These are phyloP conservation scores for Xenopus borealis DNA, from an alignment of 2,113 vertebrate species.

Conservation along the genomic window DNA sequence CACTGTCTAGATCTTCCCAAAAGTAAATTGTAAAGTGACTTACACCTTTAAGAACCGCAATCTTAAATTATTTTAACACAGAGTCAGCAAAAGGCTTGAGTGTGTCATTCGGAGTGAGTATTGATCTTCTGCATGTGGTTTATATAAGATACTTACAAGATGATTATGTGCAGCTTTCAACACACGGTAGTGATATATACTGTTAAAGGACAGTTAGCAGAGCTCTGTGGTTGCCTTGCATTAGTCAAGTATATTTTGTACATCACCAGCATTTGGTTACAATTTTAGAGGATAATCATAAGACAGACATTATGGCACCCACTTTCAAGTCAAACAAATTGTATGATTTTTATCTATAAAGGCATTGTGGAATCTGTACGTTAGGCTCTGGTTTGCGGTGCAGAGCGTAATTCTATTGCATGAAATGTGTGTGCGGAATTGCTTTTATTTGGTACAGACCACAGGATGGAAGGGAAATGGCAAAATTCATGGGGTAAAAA, in stretches of 20 bases:
- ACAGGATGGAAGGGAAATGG: neutral
- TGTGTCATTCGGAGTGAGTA: neutral
- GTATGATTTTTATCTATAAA: neutral
- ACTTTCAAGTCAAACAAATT: neutral
- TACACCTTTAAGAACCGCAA: no score
- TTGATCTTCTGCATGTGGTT: neutral
- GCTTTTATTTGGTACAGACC: neutral
- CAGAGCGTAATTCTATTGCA: neutral
- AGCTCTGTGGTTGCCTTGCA: neutral
- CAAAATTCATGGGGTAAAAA: neutral
- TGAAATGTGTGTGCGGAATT: neutral
- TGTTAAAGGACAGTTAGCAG: neutral
- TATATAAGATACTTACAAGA: neutral
- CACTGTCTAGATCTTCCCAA: no score
- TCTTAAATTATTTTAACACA: no score
- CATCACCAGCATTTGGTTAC: neutral
- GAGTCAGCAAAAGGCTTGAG: no score
- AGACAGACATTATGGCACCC: neutral
- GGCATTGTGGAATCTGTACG: neutral
- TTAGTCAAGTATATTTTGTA: neutral
- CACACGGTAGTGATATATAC: neutral
- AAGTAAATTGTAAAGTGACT: no score
- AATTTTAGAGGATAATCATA: neutral
- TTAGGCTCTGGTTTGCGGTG: neutral
- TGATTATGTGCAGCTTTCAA: neutral